Percentiles rank a stretch among this genome's conserved stretches.
Evolutionary conservation across 92 coral and sea anemone genomes (phyloP).

Genomic region (Zoanthus gigantus): DNA sequence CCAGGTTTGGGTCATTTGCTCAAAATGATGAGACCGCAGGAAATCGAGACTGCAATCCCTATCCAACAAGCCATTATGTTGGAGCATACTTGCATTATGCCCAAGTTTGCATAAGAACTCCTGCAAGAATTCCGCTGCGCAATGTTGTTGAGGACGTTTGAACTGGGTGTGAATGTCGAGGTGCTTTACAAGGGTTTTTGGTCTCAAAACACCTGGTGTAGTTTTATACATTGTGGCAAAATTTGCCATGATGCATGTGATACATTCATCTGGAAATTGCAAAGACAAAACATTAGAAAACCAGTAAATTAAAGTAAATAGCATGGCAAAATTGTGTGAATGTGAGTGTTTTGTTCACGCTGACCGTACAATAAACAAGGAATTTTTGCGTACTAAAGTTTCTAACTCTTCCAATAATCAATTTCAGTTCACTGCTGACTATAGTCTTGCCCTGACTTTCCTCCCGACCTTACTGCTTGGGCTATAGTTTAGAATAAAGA

Average conservation of each 20-base stretch:
- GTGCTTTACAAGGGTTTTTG: constrained; percentile 10
- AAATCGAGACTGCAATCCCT: constrained; percentile 1
- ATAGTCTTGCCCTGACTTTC: not conserved
- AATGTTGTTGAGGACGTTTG: constrained; percentile 18
- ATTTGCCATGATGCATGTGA: constrained; percentile 1
- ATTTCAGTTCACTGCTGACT: not conserved
- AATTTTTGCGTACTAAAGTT: not conserved
- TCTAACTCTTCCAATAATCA: not conserved
- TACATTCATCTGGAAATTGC: constrained; percentile 20
- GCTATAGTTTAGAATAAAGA: not conserved
- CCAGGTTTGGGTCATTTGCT: constrained; percentile 7
- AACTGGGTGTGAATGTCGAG: constrained; percentile 17
- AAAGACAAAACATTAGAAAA: constrained; percentile 1
- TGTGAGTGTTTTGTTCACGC: constrained; percentile 2
- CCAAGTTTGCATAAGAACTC: constrained; percentile 20
- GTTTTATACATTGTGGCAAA: not conserved
- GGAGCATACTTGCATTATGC: constrained; percentile 2
- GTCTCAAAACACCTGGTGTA: not conserved
- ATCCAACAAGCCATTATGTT: not conserved
- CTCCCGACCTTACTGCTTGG: not conserved
- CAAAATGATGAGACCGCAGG: not conserved
- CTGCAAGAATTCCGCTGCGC: constrained; percentile 28
- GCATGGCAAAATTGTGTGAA: constrained; percentile 2
- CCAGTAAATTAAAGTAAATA: not conserved
- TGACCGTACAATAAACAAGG: not conserved